Evolutionary conservation across 2,113 vertebrate genomes (phyloP).

Genomic region (Callithrix jacchus): DNA sequence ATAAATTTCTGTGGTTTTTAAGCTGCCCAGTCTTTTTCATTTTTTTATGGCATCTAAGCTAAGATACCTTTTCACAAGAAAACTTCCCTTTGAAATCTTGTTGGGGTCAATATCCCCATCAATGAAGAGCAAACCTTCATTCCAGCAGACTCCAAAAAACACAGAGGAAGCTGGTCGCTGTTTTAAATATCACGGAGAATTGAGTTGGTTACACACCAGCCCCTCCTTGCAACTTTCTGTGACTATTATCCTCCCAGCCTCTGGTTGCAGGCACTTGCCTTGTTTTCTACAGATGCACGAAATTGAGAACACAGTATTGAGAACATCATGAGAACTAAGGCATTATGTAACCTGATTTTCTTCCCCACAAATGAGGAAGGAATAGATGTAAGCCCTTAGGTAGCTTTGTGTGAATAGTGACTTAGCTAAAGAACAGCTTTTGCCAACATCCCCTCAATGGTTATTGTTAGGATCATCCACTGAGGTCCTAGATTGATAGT

Average conservation of each 20-base stretch:
- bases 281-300: neutral
- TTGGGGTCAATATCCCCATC: too few relatives aligned
- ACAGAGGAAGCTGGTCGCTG: neutral
- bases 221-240: too few relatives aligned
- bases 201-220: neutral
- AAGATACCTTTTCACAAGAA: neutral
- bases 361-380: neutral
- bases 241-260: neutral
- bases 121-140: neutral
- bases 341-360: neutral
- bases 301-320: too few relatives aligned
- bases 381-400: too few relatives aligned
- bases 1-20: neutral
- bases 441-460: neutral
- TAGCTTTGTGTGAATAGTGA: neutral
- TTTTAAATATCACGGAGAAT: neutral
- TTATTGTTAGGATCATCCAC: neutral
- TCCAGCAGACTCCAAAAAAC: neutral
- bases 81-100: neutral
- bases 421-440: neutral
- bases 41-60: neutral
- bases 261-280: neutral
- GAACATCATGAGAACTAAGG: too few relatives aligned
- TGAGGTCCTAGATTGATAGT: neutral
- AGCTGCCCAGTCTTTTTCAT: neutral